These are phyloP conservation scores for Stratiolaelaps scimitus DNA, from an alignment of 1,140 invertebrate genomes.

Conservation along the genomic window DNA sequence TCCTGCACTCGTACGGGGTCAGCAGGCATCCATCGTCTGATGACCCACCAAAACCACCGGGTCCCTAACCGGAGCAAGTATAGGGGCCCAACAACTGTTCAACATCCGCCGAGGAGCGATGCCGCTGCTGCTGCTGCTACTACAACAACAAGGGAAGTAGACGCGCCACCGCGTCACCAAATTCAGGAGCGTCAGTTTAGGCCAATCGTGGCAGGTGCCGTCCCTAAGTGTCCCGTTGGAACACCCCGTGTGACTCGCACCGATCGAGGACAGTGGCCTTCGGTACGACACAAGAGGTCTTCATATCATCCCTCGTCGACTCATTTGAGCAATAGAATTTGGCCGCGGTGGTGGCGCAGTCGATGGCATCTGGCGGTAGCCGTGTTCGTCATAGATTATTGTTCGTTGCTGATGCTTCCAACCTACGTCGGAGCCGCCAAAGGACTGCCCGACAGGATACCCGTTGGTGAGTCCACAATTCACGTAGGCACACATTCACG, in stretches of 20 bases:
- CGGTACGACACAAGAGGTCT: no score
- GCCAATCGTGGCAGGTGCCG: background rate
- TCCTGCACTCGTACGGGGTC: conserved; percentile 16
- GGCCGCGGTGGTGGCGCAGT: background rate
- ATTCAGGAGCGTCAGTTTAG: background rate
- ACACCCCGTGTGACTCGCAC: no score
- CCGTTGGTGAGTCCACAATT: conserved; percentile 11
- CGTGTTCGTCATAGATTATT: conserved; percentile 1
- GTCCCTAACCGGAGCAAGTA: background rate
- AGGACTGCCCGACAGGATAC: conserved; percentile 27
- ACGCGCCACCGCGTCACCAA: background rate
- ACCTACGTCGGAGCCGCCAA: conserved; percentile 8
- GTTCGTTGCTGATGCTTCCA: conserved; percentile 28
- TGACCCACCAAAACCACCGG: background rate
- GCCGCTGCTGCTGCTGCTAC: background rate
- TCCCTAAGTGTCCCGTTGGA: background rate
- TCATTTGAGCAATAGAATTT: no score
- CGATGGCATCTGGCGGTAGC: conserved; percentile 11
- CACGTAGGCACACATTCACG: no score
- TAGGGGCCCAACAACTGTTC: no score
- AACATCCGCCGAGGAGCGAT: no score
- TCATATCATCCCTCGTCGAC: no score
- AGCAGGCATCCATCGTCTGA: background rate
- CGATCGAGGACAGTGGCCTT: no score
- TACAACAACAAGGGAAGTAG: background rate